Evolutionary conservation across 2,888 invertebrate species (phyloP), one percentile per base, ranked within the genome.

Genomic region (Cyclophora punctaria): DNA sequence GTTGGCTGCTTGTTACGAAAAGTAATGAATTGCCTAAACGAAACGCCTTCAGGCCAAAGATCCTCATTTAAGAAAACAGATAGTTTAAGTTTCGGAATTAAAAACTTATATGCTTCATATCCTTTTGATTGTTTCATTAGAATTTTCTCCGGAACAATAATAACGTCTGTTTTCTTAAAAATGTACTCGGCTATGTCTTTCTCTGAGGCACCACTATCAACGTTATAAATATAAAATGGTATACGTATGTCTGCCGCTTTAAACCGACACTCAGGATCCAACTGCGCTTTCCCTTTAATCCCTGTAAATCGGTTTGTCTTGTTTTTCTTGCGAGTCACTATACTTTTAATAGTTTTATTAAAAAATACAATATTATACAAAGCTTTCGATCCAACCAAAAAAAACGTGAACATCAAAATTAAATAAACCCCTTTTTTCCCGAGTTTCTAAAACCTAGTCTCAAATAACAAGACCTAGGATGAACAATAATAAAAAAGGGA

Each of bases 31-130:
- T 52, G 48, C 4, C 58, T 48, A 46, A 51, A 60, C 3, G 53
- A 48, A 35, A 63, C 48, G 20, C 59, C 60, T 7, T 59, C 55
- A 4, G 60, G 64, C 62, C 62, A 62, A 6, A 63, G 49, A 7
- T 56, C 53, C 3, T 57, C 50, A 34, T 41, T 45, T 40, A 63
- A 41, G 47, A 63, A 60, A 4, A 50, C 6, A 2, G 47, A 44
- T 20, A 59, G n/a, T 44, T 57, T 57, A 20, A 56, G 41, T 45
- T 49, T 57, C 6, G 59, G 57, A 43, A 64, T 51, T 43, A 48
- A 54, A 7, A 62, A 43, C 46, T 58, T 62, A 46, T 52, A 59
- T 4, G 53, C 43, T 35, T 51, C 48, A 45, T 58, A 58, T 2
- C 56, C 52, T 42, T 57, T 57, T n/a, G 45, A 7, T 5, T 45